phyloP scores from a whole-genome alignment of 2,113 vertebrate genomes.

The Gila orcuttii region DNA sequence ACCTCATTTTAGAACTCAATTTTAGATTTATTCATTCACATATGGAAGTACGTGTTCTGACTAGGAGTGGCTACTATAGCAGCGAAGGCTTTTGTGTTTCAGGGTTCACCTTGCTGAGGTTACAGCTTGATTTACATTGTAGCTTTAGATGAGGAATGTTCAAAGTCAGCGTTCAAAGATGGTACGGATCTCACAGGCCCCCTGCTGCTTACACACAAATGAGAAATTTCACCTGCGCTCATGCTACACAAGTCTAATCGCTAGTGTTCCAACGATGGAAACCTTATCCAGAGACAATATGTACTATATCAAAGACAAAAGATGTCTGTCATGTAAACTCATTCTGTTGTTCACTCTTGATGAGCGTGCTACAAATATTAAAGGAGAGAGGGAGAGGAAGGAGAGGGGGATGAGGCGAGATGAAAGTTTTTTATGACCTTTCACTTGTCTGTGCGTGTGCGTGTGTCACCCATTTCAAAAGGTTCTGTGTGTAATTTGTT shows the following conservation, averaged over 20 bases:
- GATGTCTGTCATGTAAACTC: constrained; percentile 36
- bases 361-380: constrained; percentile 84
- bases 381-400: constrained; percentile 76
- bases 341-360: constrained; percentile 25
- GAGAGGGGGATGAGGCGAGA: not conserved
- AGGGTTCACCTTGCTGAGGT: constrained; percentile 59
- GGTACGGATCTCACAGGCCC: constrained; percentile 90
- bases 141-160: constrained; percentile 91
- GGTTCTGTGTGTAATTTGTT: not conserved
- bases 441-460: not conserved
- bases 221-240: constrained; percentile 93
- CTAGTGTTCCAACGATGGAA: constrained; percentile 77
- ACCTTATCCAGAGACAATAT: constrained; percentile 12
- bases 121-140: constrained; percentile 93
- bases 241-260: constrained; percentile 69
- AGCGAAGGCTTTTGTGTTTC: constrained; percentile 16
- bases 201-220: constrained; percentile 90
- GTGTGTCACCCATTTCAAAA: constrained; percentile 13
- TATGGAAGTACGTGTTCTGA: constrained; percentile 65
- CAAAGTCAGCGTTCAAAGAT: constrained; percentile 91
- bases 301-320: constrained; percentile 41
- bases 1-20: not conserved
- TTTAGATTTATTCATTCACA: not conserved
- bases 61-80: constrained; percentile 79
- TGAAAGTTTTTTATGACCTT: constrained; percentile 34